Conservation (phyloP, 1,140 invertebrate genomes). For the Drosophila tsacasi region DNA sequence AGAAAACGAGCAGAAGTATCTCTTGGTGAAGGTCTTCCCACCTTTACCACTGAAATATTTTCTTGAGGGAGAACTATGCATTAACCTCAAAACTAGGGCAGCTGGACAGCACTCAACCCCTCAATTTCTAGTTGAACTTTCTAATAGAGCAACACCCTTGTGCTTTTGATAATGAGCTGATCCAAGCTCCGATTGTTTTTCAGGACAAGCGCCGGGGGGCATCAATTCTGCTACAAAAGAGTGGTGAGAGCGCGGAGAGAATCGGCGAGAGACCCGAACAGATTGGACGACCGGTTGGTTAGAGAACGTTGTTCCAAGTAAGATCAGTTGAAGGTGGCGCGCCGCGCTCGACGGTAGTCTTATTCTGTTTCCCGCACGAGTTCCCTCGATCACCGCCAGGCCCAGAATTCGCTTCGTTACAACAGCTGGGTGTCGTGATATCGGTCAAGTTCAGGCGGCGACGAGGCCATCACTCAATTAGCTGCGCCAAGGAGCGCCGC, state of each 20-base stretch:
- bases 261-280: slow-evolving; percentile 15
- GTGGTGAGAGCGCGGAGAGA: slow-evolving; percentile 6
- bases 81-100: background rate
- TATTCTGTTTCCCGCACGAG: slow-evolving; percentile 22
- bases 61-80: background rate
- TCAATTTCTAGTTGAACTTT: slow-evolving; percentile 25
- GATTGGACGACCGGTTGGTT: slow-evolving; percentile 17
- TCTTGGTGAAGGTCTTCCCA: background rate
- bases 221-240: background rate
- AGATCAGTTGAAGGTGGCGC: slow-evolving; percentile 69
- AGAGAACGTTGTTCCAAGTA: slow-evolving; percentile 28
- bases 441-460: slow-evolving; percentile 76
- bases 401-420: slow-evolving; percentile 1
- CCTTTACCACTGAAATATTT: background rate
- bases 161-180: background rate
- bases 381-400: background rate
- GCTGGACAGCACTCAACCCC: slow-evolving; percentile 9
- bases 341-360: slow-evolving; percentile 61
- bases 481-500: slow-evolving; percentile 10
- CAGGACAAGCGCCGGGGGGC: background rate
- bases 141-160: background rate
- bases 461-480: slow-evolving; percentile 37
- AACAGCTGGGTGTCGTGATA: slow-evolving; percentile 54
- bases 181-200: background rate
- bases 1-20: background rate